Percentiles rank a stretch among this genome's conserved stretches.
Evolutionary conservation across 2,888 invertebrate species (phyloP).

Genomic region (Melikaiella ostensackeni): DNA sequence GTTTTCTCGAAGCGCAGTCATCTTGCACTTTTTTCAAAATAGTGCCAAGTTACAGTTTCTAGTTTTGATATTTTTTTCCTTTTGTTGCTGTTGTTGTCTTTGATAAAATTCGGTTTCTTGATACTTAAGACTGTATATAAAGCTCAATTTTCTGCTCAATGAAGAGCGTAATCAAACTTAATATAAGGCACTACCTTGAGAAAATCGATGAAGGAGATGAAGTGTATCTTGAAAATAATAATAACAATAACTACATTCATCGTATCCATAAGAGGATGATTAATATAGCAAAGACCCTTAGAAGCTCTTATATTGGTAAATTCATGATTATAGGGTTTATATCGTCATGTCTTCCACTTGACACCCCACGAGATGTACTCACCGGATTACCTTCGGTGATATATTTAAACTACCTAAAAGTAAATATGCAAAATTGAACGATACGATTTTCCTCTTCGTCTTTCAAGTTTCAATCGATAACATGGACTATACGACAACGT

Average conservation of each 20-base stretch:
- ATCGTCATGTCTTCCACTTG: conserved; percentile 44
- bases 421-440: background rate
- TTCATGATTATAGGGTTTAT: conserved; percentile 12
- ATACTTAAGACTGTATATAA: background rate
- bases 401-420: conserved; percentile 36
- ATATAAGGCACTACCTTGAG: background rate
- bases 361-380: conserved; percentile 11
- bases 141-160: background rate
- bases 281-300: conserved; percentile 11
- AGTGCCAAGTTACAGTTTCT: too few relatives aligned
- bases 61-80: background rate
- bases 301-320: background rate
- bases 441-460: background rate
- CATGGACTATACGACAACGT: background rate
- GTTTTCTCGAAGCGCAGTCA: too few relatives aligned
- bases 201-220: background rate
- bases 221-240: conserved; percentile 13
- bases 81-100: background rate
- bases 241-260: background rate
- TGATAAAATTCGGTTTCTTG: background rate
- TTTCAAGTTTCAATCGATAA: conserved; percentile 2
- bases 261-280: background rate
- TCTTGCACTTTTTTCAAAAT: too few relatives aligned
- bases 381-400: background rate
- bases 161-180: background rate